Percentiles rank a stretch among this genome's conserved stretches.
phyloP scores from a whole-genome alignment of 2,797 vertebrate species.

The Dallia pectoralis region DNA sequence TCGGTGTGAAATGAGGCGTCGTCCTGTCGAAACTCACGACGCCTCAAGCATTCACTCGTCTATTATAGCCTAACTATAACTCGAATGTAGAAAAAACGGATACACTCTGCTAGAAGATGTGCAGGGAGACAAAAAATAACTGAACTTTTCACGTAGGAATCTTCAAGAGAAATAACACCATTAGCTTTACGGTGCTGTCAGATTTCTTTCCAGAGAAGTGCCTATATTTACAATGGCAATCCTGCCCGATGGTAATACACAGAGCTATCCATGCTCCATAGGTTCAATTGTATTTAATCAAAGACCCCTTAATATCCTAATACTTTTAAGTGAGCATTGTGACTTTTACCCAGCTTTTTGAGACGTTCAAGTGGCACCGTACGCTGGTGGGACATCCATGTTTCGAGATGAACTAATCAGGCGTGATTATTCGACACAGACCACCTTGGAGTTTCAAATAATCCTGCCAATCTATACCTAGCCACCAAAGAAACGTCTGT shows the following conservation, averaged over 20 bases:
- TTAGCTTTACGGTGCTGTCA: not conserved
- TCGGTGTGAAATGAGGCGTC: not conserved
- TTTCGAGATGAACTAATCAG: too few species aligned
- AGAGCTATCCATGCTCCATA: constrained; percentile 5
- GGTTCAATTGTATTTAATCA: constrained; percentile 22
- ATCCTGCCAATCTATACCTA: too few species aligned
- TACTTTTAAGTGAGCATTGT: constrained; percentile 3
- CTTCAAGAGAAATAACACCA: not conserved
- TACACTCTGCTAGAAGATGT: not conserved
- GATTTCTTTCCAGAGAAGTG: not conserved
- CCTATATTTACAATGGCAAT: not conserved
- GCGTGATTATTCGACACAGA: too few species aligned
- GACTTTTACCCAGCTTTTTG: not conserved
- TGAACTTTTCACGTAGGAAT: not conserved
- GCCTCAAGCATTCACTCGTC: not conserved
- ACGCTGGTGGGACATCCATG: too few species aligned
- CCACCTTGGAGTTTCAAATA: too few species aligned
- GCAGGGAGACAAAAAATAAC: not conserved
- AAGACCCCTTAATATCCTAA: constrained; percentile 25
- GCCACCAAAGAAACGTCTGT: too few species aligned
- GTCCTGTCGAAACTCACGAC: not conserved
- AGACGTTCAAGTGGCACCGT: too few species aligned
- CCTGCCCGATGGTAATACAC: constrained; percentile 10
- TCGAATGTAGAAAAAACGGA: not conserved
- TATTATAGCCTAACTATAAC: not conserved